phyloP scores from a whole-genome alignment of 2,888 invertebrate species.

The Mylabris sibirica region DNA sequence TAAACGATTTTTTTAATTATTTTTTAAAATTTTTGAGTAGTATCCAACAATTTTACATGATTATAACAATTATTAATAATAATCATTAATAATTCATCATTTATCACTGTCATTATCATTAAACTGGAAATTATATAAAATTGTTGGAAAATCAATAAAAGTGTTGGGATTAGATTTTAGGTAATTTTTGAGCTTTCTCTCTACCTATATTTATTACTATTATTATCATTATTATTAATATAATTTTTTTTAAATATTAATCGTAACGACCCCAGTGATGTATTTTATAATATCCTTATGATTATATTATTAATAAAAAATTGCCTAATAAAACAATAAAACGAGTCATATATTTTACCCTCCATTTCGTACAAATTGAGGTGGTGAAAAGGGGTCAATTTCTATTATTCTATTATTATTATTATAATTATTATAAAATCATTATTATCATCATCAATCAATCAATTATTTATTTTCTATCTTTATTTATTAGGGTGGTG shows the following conservation, averaged over 20 bases:
- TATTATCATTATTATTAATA: not conserved
- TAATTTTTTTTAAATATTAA: not conserved
- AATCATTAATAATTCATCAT: not conserved
- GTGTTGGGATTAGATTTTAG: not conserved
- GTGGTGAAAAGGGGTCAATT: conserved; percentile 53
- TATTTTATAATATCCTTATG: conserved; percentile 16
- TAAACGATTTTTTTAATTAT: not conserved
- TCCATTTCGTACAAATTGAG: conserved; percentile 26
- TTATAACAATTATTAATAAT: not conserved
- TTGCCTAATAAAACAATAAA: conserved; percentile 6
- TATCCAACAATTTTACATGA: not conserved
- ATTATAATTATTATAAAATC: conserved; percentile 23
- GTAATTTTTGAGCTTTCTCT: not conserved
- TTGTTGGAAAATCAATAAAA: not conserved
- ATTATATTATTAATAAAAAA: conserved; percentile 34
- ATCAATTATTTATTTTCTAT: conserved; percentile 17
- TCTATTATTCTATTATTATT: not conserved
- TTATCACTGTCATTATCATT: not conserved
- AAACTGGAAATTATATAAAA: not conserved
- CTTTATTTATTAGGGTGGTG: conserved; percentile 53
- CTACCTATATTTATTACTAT: conserved; percentile 3
- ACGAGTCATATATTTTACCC: too few species aligned
- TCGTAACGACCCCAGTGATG: not conserved
- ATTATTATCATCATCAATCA: conserved; percentile 32
- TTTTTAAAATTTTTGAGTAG: not conserved